Base-by-base conservation (phyloP, 1,140 invertebrate species). In the Onthophagus taurus region DNA sequence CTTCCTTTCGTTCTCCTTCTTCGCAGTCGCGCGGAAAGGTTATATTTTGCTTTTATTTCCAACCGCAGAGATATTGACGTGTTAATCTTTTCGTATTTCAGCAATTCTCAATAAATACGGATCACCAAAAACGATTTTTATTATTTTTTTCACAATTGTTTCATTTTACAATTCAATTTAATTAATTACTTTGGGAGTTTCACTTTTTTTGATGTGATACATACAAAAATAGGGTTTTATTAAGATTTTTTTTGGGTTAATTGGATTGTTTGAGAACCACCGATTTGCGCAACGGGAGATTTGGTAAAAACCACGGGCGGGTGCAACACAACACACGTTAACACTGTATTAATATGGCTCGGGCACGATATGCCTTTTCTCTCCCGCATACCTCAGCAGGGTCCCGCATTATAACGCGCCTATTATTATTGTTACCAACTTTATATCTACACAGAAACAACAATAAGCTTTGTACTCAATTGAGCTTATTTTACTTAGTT, bases 71-170 rank as follows among this genome's bases (percentile, higher is more conserved):
- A 31, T 21, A 29, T 41, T 46, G 44, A 46, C 44, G 34, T 46
- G 35, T 46, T 41, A 46, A 46, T 46, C 44, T 29, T 41, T 46
- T 44, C 35, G 13, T 6, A 58, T 54, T 18, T 51, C 37, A n/a
- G n/a, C n/a, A n/a, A n/a, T n/a, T n/a, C n/a, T n/a, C n/a, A n/a
- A n/a, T n/a, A n/a, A n/a, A n/a, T n/a, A n/a, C n/a, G n/a, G n/a
- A n/a, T n/a, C n/a, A n/a, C n/a, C n/a, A n/a, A n/a, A n/a, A n/a
- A n/a, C n/a, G n/a, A n/a, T n/a, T n/a, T n/a, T n/a, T n/a, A n/a
- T n/a, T n/a, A n/a, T n/a, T n/a, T n/a, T n/a, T n/a, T n/a, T n/a
- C n/a, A n/a, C n/a, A n/a, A n/a, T n/a, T n/a, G n/a, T n/a, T n/a
- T n/a, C n/a, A n/a, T n/a, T n/a, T n/a, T n/a, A n/a, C n/a, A n/a